phyloP scores from a whole-genome alignment of 2,888 invertebrate genomes.

The Aporophyla lueneburgensis region DNA sequence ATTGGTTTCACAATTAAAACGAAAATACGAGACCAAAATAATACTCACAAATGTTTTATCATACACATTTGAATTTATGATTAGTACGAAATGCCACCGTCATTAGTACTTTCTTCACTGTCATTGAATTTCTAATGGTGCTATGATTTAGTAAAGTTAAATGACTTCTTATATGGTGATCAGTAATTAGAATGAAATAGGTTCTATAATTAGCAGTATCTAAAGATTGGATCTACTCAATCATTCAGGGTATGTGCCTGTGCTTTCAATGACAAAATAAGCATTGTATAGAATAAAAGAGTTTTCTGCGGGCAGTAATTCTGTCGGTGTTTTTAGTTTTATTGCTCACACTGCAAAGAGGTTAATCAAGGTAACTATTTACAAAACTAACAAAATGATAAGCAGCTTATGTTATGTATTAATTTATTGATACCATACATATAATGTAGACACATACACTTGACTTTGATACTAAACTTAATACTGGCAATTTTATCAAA shows the following conservation, averaged over 20 bases:
- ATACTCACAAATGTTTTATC: conserved; percentile 22
- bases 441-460: conserved; percentile 54
- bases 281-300: not conserved
- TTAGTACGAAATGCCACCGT: not conserved
- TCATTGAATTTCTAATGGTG: not conserved
- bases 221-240: not conserved
- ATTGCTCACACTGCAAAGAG: not conserved
- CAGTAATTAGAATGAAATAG: not conserved
- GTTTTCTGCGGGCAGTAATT: not conserved
- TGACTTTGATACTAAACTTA: conserved; percentile 45
- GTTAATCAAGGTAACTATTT: not conserved
- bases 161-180: not conserved
- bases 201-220: no score
- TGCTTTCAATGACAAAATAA: not conserved
- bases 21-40: not conserved
- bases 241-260: no score
- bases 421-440: conserved; percentile 55
- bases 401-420: conserved; percentile 30
- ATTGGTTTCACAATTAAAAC: not conserved
- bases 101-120: not conserved
- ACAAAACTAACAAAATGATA: conserved; percentile 43
- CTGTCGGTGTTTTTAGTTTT: no score
- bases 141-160: not conserved
- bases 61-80: conserved; percentile 37
- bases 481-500: conserved; percentile 56